phyloP scores from a whole-genome alignment of 2,888 invertebrate genomes.

The Sialis fuliginosa region DNA sequence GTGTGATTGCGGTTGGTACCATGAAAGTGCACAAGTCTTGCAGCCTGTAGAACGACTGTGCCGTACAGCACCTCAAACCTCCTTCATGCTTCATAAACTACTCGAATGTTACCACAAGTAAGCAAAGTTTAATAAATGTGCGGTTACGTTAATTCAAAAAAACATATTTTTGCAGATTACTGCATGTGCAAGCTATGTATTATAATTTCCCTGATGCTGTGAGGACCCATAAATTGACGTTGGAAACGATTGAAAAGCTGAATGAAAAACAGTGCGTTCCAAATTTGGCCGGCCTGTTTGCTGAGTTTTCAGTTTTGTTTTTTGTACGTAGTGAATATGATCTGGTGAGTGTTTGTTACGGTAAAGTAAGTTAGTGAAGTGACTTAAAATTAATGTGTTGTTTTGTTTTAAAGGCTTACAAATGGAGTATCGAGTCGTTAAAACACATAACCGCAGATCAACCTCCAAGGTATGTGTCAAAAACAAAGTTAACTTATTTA shows the following conservation, averaged over 20 bases:
- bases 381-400: conserved; percentile 7
- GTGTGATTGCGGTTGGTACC: conserved; percentile 77
- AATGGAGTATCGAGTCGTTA: conserved; percentile 64
- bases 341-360: conserved; percentile 35
- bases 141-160: conserved; percentile 12
- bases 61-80: conserved; percentile 30
- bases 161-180: conserved; percentile 36
- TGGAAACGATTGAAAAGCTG: conserved; percentile 32
- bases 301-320: conserved; percentile 66
- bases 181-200: conserved; percentile 68
- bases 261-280: conserved; percentile 24
- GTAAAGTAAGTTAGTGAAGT: neutral
- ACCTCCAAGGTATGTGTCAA: conserved; percentile 36
- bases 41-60: conserved; percentile 48
- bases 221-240: conserved; percentile 44
- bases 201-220: conserved; percentile 65
- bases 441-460: conserved; percentile 41
- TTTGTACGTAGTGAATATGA: conserved; percentile 77
- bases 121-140: conserved; percentile 35
- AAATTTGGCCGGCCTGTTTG: conserved; percentile 53
- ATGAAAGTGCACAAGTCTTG: conserved; percentile 56
- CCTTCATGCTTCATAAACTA: conserved; percentile 42
- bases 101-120: conserved; percentile 79
- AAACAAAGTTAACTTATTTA: too few species aligned
- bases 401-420: conserved; percentile 32